Base-by-base conservation (phyloP, 2,888 invertebrate species). In the Pammene fasciana region DNA sequence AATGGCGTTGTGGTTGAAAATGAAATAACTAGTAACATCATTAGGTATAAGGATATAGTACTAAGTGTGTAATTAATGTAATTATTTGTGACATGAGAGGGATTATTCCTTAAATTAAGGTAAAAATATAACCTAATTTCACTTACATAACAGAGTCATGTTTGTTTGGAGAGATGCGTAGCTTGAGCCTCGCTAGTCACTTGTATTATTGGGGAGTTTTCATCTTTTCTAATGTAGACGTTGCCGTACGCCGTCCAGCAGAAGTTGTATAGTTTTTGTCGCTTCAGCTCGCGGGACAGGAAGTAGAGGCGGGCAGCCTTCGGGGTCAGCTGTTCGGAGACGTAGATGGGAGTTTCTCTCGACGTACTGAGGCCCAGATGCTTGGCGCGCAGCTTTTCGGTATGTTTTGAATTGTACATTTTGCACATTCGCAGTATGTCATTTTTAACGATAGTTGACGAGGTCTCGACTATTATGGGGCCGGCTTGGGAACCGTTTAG, bases 201-300 rank as follows among this genome's bases (percentile, higher is more conserved):
- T 1, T 46, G 60, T 11, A 46, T 46, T n/a, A 59, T 59, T 45
- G 16, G 11, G 1, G 59, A 59, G 18, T 18, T 13, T 9, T 59
- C 59, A 18, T 18, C 26, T n/a, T 34, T 46, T 34, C 52, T 50
- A 10, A 62, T 5, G 26, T 62, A 62, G 14, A 62, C 62, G 11
- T 41, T 62, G 11, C 61, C 48, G 11, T 36, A 61, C 7, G 48
- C 13, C 14, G 61, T 61, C 61, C 61, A 61, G 14, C 61, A 62
- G 11, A 14, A 62, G 1, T 62, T 18, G 13, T 11, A 62, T 18
- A 50, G 1, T 18, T 52, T 62, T 41, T 18, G 38, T 38, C 52
- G 14, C 16, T 50, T 62, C 1, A 62, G 52, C 8, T 62, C 62
- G 11, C 62, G 50, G 11, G 62, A 50, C 41, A 62, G 14, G 13